phyloP scores from a whole-genome alignment of 2,888 invertebrate species.

The Sarcophaga carnaria region DNA sequence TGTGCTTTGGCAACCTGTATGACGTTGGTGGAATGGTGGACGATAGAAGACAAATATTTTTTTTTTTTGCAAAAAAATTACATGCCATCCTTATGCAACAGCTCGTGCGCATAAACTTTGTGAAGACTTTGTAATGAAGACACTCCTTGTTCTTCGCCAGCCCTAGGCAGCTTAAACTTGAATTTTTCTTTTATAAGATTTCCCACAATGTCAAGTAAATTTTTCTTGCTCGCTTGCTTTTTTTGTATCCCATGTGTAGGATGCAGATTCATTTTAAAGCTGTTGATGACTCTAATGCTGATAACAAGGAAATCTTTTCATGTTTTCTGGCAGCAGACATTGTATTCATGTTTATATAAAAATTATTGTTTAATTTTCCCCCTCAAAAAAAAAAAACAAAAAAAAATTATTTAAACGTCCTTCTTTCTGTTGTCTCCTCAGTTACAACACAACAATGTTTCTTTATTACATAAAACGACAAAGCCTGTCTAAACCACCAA shows the following conservation, averaged over 20 bases:
- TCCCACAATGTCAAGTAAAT: neutral
- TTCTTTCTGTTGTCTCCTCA: neutral
- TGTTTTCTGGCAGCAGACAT: neutral
- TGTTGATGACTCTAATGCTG: conserved; percentile 25
- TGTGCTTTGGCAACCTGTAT: conserved; percentile 5
- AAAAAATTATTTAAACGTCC: neutral
- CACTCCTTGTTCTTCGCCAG: conserved; percentile 37
- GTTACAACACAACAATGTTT: neutral
- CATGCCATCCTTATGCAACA: conserved; percentile 55
- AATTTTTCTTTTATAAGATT: neutral
- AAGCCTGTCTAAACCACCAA: too few relatives aligned
- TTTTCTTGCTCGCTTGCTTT: neutral
- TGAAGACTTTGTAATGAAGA: conserved; percentile 1
- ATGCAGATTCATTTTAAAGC: conserved; percentile 10
- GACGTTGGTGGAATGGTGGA: neutral
- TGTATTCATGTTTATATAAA: neutral
- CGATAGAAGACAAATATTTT: conserved; percentile 18
- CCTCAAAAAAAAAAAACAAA: too few relatives aligned
- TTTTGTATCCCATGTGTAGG: neutral
- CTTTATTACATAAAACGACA: neutral
- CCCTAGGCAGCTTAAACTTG: neutral
- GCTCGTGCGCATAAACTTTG: conserved; percentile 16
- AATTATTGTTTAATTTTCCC: neutral
- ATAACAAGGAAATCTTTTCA: conserved; percentile 52
- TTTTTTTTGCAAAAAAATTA: neutral